phyloP scores from a whole-genome alignment of 2,113 vertebrate species.

The Pan paniscus region DNA sequence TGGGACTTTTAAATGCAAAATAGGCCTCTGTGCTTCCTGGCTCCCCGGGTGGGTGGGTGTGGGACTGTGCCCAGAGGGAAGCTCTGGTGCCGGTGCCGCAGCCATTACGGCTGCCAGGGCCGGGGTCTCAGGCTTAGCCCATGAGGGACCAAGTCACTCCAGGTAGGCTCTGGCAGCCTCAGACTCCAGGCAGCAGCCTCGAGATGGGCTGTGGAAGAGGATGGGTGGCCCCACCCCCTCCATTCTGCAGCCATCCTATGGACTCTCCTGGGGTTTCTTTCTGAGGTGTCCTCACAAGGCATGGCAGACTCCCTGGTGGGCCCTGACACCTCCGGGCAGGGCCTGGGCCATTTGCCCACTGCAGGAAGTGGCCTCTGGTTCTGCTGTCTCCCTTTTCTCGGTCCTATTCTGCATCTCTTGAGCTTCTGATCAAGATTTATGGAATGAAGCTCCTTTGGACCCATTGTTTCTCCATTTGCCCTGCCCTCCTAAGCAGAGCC shows the following conservation, averaged over 20 bases:
- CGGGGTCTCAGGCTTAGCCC: background rate
- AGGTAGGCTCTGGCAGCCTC: background rate
- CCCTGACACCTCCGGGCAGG: background rate
- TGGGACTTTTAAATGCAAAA: background rate
- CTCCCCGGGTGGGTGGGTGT: background rate
- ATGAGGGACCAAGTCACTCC: background rate
- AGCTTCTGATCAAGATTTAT: background rate
- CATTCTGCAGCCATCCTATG: accelerated
- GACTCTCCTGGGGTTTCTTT: background rate
- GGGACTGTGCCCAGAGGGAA: background rate
- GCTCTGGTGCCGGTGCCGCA: background rate
- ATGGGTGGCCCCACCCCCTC: accelerated
- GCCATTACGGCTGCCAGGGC: background rate
- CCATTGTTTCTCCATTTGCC: too few relatives aligned
- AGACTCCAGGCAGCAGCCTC: background rate
- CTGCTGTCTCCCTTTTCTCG: background rate
- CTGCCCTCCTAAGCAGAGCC: background rate
- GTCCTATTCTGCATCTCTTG: background rate
- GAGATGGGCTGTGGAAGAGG: accelerated
- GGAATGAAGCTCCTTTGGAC: background rate
- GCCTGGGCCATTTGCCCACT: background rate
- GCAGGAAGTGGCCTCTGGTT: background rate
- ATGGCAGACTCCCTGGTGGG: background rate
- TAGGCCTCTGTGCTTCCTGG: accelerated
- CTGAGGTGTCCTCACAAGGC: background rate